Base-by-base conservation (phyloP, 2,113 vertebrate species). In the Mesitornis unicolor region DNA sequence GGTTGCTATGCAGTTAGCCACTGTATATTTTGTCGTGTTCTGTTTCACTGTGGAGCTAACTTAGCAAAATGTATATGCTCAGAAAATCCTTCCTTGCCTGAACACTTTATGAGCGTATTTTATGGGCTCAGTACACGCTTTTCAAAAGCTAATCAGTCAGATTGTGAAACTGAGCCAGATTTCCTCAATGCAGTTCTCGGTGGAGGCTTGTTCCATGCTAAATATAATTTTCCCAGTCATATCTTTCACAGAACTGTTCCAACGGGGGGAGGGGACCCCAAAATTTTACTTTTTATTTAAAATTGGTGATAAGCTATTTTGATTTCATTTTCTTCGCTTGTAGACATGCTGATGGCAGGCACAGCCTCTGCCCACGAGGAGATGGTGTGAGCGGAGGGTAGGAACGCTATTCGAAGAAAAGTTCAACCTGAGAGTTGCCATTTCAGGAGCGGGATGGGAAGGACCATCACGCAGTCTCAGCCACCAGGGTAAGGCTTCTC, bases 91-190 rank as follows among this genome's bases (percentile, higher is more conserved):
- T 83, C 31, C 87, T 76, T 85, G 94, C 59, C 53, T 80, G 50
- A 96, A 89, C 63, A 61, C 36, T 96, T 90, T 86, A 94, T 80
- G 42, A 91, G 67, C 5, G 0, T 69, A 91, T 95, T 90, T 95
- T 94, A 95, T 59, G 35, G 63, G 67, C 50, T 95, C 63, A 77
- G 59, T 77, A 91, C 65, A 93, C 0, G 12, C 76, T 83, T 94
- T 96, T 86, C 90, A 94, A 96, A 93, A 96, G 75, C 90, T 96
- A 80, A 94, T 96, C 95, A 94, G 78, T 85, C 33, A n/a, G 76
- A 91, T 63, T 93, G 91, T 94, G 91, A 95, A 96, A 91, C 81
- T 65, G 59, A 94, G 84, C 56, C 45, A 7, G 63, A 53, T 83
- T 94, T 96, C 74, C 63, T 94, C 84, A 92, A 2, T 24, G 54